Evolutionary conservation across 2,888 invertebrate species (phyloP), one percentile per base, ranked within the genome.

Genomic region (Pheosia gnoma): DNA sequence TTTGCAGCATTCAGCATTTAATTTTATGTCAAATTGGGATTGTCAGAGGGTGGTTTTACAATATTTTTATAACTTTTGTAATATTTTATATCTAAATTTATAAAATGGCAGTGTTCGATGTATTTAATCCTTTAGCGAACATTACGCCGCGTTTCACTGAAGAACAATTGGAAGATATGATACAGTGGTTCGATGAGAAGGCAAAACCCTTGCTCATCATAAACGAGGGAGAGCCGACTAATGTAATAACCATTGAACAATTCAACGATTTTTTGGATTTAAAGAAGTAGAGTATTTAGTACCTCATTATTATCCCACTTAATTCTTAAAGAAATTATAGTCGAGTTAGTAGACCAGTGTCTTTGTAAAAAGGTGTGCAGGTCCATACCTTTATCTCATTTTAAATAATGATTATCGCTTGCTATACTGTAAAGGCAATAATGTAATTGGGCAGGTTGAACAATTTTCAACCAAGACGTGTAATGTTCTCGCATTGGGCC

Each of bases 191-290:
- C 76, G 86, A 89, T 61, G 77, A 72, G 58, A 83, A 82, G 52
- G 74, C 89, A 49, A 82, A 88, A 64, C 86, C 88, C 10, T 63
- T 82, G 39, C 66, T 88, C 56, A 68, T 71, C 55, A 82, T 85
- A 71, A 78, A 88, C 59, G 83, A 88, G 37, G 82, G 77, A 36
- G 81, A 80, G 74, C 83, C 85, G 9, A 80, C 78, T 60, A 78
- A 86, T 65, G 86, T 86, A 75, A 81, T 92, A 77, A 85, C 86
- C 60, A 80, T 91, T 72, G 87, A 89, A 68, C 76, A 87, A 66
- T 63, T 91, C 7, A 72, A 81, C 66, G 63, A 77, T 39, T 92
- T 87, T 80, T 79, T 92, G 68, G 83, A 81, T 58, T 72, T 88
- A 60, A 90, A 86, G 77, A 91, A 85, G 93, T 92, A 87, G 70